Evolutionary conservation across 37 sponge, comb jelly and placozoan genomes (phyloP), one percentile per base, ranked within the genome.

Genomic region (Bolinopsis microptera): DNA sequence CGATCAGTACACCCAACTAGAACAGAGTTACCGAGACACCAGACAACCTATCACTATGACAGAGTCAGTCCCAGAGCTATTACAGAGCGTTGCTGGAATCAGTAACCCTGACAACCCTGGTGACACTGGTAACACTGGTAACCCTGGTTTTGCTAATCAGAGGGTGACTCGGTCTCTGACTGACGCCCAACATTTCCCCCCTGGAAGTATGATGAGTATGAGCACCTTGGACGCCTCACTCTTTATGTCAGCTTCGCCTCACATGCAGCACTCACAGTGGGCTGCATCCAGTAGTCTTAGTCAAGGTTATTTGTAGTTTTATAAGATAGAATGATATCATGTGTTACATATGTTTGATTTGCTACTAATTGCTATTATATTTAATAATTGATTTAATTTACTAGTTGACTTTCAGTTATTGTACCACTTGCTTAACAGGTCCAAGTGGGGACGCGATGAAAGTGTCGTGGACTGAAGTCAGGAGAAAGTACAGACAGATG

Each of bases 161-260:
- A 32, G 33, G 21, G 1, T 77, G 35, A 77, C 37, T 22, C 27
- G 80, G 3, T 35, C 32, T 0, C 1, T 35, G 22, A 39, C 61
- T 9, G 36, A 86, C 35, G 38, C 90, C 41, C 16, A 3, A 1
- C 13, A 39, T 30, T 86, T 86, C 30, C 61, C 61, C 13, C 61
- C 61, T 18, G n/a, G n/a, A n/a, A 48, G 13, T 48, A 13, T 48
- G 5, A 86, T 86, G 90, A 86, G 90, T 38, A 86, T 86, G 90
- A 86, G 90, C 61, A 86, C 90, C 0, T 22, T 86, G 61, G 90
- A 86, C 30, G 90, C 90, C 48, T 86, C 90, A 38, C 32, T 86
- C 28, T 86, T 86, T 48, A 24, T 86, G 26, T 86, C 90, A 25
- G 90, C 90, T 41, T 77, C 80, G 1, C 80, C 80, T 1, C 40